Percentiles rank a stretch among this genome's conserved stretches.
phyloP scores from a whole-genome alignment of 2,113 vertebrate species.

The Morphnarchus princeps region DNA sequence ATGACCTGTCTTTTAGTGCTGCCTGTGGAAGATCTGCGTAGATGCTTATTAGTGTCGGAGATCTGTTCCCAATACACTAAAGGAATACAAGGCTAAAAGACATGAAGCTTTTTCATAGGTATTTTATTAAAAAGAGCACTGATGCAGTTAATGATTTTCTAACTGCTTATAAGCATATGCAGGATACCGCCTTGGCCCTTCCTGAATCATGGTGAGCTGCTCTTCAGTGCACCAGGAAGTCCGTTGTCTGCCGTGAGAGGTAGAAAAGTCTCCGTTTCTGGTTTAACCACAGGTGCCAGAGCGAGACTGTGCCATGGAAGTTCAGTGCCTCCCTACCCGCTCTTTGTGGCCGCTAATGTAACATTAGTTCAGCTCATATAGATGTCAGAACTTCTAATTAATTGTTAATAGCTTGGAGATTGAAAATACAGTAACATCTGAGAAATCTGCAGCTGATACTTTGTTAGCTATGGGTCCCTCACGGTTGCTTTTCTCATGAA shows the following conservation, averaged over 20 bases:
- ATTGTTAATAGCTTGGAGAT: not conserved
- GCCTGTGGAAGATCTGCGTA: accelerated
- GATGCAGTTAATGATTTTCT: not conserved
- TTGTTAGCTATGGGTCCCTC: not conserved
- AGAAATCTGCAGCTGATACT: not conserved
- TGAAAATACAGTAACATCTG: accelerated
- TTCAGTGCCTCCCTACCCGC: not conserved
- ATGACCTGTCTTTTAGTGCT: not conserved
- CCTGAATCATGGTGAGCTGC: accelerated
- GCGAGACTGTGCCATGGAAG: not conserved
- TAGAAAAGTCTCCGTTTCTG: not conserved
- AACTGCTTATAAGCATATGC: not conserved
- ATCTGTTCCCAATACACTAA: accelerated
- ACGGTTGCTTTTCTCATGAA: not conserved
- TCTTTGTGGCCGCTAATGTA: no score
- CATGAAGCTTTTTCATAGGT: not conserved
- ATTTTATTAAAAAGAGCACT: not conserved
- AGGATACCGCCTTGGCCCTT: not conserved
- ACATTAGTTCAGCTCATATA: not conserved
- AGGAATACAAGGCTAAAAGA: not conserved
- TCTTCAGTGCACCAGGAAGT: accelerated
- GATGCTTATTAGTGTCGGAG: accelerated
- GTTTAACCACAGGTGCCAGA: not conserved
- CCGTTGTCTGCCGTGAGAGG: accelerated
- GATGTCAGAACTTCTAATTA: no score